Conservation (phyloP, 2,888 invertebrate genomes). For the Amaurobius ferox region DNA sequence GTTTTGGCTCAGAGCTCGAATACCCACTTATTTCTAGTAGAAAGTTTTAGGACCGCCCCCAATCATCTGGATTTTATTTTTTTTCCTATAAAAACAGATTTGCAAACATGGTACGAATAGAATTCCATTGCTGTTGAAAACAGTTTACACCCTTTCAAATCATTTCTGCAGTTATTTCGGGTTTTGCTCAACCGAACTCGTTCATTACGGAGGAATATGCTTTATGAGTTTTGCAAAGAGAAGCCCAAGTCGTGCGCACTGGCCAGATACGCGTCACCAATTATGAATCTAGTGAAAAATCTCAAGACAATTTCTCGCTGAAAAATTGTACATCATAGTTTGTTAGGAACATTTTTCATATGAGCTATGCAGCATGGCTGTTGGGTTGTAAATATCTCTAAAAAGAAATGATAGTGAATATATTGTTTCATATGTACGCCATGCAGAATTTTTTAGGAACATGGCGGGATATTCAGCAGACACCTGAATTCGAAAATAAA, state of each 20-base stretch:
- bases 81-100: too few species aligned
- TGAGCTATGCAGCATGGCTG: neutral
- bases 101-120: too few species aligned
- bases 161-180: neutral
- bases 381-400: neutral
- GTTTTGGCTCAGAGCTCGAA: too few species aligned
- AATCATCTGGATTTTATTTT: too few species aligned
- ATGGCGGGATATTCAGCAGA: neutral
- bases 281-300: neutral
- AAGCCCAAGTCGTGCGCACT: neutral
- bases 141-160: too few species aligned
- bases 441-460: neutral
- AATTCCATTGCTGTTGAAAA: too few species aligned
- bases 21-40: too few species aligned
- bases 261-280: neutral
- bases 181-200: conserved; percentile 22
- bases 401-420: neutral
- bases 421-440: too few species aligned
- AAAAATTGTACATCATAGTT: neutral
- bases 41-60: too few species aligned
- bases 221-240: conserved; percentile 23
- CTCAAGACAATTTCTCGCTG: neutral
- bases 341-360: conserved; percentile 1
- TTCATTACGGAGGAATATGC: conserved; percentile 40
- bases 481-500: neutral